Percentiles rank a stretch among this genome's conserved stretches.
phyloP scores from a whole-genome alignment of 1,140 invertebrate genomes.

The Lasioglossum albipes region DNA sequence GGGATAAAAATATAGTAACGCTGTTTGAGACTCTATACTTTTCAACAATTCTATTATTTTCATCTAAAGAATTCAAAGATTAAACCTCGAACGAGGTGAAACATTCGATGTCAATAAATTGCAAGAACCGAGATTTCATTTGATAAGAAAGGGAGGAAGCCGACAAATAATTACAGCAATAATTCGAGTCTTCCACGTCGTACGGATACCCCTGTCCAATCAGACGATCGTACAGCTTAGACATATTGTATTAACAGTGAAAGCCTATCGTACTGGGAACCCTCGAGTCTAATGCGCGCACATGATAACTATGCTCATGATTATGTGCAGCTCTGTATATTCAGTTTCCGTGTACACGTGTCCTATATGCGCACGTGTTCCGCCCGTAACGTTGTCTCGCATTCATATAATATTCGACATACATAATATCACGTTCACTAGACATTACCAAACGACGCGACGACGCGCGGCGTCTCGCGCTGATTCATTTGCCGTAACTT shows the following conservation, averaged over 20 bases:
- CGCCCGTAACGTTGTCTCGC: background rate
- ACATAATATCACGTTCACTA: background rate
- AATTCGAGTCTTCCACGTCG: too few relatives aligned
- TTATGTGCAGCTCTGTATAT: conserved; percentile 6
- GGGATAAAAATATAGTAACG: too few relatives aligned
- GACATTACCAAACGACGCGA: background rate
- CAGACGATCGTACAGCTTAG: conserved; percentile 15
- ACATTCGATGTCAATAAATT: too few relatives aligned
- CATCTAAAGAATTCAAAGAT: too few relatives aligned
- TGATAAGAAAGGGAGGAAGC: too few relatives aligned
- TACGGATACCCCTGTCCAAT: conserved; percentile 3
- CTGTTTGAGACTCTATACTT: too few relatives aligned
- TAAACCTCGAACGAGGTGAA: too few relatives aligned
- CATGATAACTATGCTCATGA: conserved; percentile 25
- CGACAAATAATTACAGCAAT: too few relatives aligned
- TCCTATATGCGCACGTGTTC: background rate
- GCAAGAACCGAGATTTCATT: too few relatives aligned
- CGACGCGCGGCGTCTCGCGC: background rate
- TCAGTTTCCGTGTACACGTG: background rate
- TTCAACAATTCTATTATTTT: too few relatives aligned
- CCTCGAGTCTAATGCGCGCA: conserved; percentile 12
- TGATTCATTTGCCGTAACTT: too few relatives aligned
- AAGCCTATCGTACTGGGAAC: conserved; percentile 28
- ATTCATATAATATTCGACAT: background rate
- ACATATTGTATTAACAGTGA: conserved; percentile 27